Base-by-base conservation (phyloP, 2,888 invertebrate species). In the Leucophora obtusa region DNA sequence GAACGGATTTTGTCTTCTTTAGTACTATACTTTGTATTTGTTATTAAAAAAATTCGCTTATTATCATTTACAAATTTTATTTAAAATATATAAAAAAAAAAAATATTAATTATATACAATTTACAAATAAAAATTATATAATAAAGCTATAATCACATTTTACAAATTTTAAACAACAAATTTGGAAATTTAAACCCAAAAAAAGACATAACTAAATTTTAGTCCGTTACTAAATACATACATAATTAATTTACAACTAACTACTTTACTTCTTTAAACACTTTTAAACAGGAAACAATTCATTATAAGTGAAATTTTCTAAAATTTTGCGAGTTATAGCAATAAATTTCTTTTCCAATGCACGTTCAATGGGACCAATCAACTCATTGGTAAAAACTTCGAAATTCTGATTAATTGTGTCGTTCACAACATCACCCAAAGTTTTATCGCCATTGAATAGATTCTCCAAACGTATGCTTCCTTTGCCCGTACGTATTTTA, bases 361-460 rank as follows among this genome's bases (percentile, higher is more conserved):
- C 92, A 18, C 93, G 92, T 86, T 95, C 95, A 85, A 96, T 91
- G 0, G 94, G 93, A 0, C 93, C 93, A 85, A 94, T 94, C 6
- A 96, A 91, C 85, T 95, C 95, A 65, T 92, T 92, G 0, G 93
- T 92, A 1, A 96, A 92, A 47, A 92, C 91, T 85, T 93, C 92
- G 93, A 95, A 96, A 88, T 96, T 95, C 62, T 89, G 87, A 84
- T 89, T 89, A 62, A 89, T 88, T 0, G 89, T 88, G n/a, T 89
- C 87, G 87, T 96, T 96, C 92, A 95, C 94, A 6, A 94, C 92
- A 58, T 93, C 92, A 50, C 94, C 94, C 14, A 95, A 88, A 82
- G 94, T 93, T 78, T 92, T 91, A 82, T 96, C 94, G 0, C 94
- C 94, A 74, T 94, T 93, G 86, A 95, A 95, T 5, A 96, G 91